These are phyloP conservation scores for Phalacrocorax carbo DNA, from an alignment of 2,113 vertebrate species.

Conservation along the genomic window DNA sequence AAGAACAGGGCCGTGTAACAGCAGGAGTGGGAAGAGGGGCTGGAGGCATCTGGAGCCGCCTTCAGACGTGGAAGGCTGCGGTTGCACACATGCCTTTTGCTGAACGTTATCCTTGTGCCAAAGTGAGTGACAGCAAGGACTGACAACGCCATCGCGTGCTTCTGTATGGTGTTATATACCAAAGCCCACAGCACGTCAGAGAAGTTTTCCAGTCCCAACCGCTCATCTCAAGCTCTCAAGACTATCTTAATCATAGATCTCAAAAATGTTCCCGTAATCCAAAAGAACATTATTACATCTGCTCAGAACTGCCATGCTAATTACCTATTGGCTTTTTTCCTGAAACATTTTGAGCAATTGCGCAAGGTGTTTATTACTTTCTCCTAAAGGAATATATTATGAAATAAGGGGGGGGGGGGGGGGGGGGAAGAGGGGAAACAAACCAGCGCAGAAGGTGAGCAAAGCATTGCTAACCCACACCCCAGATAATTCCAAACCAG, in stretches of 20 bases:
- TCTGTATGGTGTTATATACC: not conserved
- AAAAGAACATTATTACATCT: not conserved
- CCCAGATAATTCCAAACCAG: not conserved
- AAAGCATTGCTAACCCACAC: not conserved
- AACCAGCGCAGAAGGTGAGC: not conserved
- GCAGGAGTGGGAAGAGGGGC: not conserved
- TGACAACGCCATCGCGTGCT: rapidly evolving
- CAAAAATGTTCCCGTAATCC: not conserved
- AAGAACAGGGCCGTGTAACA: not conserved
- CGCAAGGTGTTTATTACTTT: not conserved
- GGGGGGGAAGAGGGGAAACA: too few relatives aligned
- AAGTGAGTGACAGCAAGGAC: not conserved
- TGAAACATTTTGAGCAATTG: not conserved
- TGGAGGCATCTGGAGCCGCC: not conserved
- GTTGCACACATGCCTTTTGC: rapidly evolving
- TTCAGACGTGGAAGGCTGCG: not conserved
- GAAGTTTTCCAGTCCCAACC: not conserved
- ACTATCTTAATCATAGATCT: not conserved
- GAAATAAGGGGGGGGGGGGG: not conserved
- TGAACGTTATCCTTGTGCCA: rapidly evolving
- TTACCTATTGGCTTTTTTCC: not conserved
- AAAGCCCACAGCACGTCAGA: not conserved
- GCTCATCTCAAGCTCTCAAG: not conserved
- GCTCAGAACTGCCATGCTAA: not conserved
- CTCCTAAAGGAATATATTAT: not conserved